Percentiles rank a stretch among this genome's conserved stretches.
phyloP scores from a whole-genome alignment of 1,140 invertebrate species.

The Oncopodura yosiiana region DNA sequence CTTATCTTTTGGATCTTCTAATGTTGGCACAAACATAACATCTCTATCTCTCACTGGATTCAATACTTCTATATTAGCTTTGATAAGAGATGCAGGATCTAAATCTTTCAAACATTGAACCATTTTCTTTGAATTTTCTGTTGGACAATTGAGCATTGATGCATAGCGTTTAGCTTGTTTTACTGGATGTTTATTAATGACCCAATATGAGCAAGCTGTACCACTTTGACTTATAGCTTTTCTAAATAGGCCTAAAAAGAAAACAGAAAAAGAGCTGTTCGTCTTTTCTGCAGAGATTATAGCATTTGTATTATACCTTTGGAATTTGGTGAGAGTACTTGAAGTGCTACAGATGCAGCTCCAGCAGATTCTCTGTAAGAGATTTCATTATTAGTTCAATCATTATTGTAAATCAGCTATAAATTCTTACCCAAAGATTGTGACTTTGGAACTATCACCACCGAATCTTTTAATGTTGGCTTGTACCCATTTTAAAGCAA shows the following conservation, averaged over 20 bases:
- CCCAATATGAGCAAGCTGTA: conserved; percentile 4
- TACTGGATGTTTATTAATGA: conserved; percentile 6
- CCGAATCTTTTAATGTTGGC: conserved; percentile 16
- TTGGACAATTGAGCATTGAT: conserved; percentile 6
- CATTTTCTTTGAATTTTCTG: not conserved
- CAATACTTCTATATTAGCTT: conserved; percentile 5
- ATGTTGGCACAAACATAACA: conserved; percentile 7
- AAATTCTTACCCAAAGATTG: conserved; percentile 8
- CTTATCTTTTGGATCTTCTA: conserved; percentile 4
- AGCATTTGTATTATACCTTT: not conserved
- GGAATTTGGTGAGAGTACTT: conserved; percentile 9
- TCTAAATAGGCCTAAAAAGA: conserved; percentile 10
- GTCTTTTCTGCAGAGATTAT: not conserved
- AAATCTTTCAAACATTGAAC: conserved; percentile 9
- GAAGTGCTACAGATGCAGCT: conserved; percentile 17
- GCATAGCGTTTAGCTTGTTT: conserved; percentile 14
- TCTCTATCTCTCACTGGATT: not conserved
- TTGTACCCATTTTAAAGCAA: conserved; percentile 19
- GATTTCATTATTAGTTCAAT: not conserved
- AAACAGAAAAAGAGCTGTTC: not conserved
- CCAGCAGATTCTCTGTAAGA: conserved; percentile 1
- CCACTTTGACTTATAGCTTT: conserved; percentile 17
- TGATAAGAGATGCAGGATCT: conserved; percentile 7
- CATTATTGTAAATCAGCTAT: not conserved
- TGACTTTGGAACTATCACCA: not conserved